phyloP scores from a whole-genome alignment of 2,888 invertebrate species.

The Eupithecia vulgata region DNA sequence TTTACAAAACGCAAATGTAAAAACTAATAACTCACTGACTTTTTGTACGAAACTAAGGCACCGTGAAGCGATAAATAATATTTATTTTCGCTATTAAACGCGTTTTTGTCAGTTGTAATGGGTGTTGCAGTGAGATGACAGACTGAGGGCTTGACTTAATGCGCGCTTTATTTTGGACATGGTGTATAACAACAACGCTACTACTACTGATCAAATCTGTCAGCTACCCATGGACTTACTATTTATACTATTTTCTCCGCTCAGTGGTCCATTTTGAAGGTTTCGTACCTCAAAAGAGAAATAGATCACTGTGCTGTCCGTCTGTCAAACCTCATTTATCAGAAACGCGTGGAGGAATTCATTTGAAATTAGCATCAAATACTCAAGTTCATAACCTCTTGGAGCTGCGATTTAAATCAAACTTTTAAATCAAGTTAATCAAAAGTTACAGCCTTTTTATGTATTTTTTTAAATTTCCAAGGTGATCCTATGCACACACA shows the following conservation, averaged over 20 bases:
- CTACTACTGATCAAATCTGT: neutral
- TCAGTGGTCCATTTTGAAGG: neutral
- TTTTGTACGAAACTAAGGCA: slow-evolving; percentile 82
- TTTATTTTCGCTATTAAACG: slow-evolving; percentile 84
- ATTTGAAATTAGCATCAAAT: neutral
- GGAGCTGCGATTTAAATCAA: neutral
- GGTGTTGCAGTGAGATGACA: slow-evolving; percentile 62
- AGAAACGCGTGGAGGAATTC: neutral
- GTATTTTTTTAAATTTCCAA: no score
- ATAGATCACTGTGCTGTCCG: neutral
- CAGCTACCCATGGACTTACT: neutral
- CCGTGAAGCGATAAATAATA: slow-evolving; percentile 84
- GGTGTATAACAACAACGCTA: neutral
- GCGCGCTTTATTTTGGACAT: slow-evolving; percentile 14
- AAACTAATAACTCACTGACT: slow-evolving; percentile 81
- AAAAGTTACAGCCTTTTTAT: no score
- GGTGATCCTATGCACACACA: no score
- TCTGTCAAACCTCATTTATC: neutral
- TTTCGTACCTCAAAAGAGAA: neutral
- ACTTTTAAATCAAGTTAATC: neutral
- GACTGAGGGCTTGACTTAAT: slow-evolving; percentile 25
- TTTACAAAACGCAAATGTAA: slow-evolving; percentile 79
- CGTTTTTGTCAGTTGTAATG: slow-evolving; percentile 82
- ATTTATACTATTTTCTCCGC: neutral
- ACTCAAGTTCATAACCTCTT: neutral